Base-by-base conservation (phyloP, 1,140 invertebrate genomes). In the Danaus melanippus region DNA sequence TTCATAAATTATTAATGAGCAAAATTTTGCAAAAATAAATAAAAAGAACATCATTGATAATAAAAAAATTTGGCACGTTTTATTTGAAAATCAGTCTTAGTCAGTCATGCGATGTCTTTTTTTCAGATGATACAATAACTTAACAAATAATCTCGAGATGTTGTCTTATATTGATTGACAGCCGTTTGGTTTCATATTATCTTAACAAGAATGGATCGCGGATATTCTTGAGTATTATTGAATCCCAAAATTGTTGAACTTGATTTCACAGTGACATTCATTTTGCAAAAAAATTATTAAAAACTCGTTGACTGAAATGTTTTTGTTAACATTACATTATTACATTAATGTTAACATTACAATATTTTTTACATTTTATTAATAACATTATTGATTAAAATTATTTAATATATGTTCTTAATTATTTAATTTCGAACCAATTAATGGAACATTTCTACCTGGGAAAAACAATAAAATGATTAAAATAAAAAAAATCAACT, bases 161-260 rank as follows among this genome's bases (percentile, higher is more conserved):
- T 56, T 64, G 68, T 62, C 58, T 56, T 42, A 49, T 45, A 45
- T 11, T 71, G 66, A 71, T 15, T 63, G 71, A 64, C 69, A 71
- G 40, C 51, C 73, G 64, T 77, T 54, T 50, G 46, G 50, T 48
- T 67, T 53, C 17, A 53, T 47, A 69, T 68, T 72, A 52, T 49
- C 39, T 50, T 47, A 39, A 58, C 12, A 62, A 61, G 17, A 56
- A 56, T 55, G 51, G 50, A 17, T 46, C 46, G 42, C 42, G 42
- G 21, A 42, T 43, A 65, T 65, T 65, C 53, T 58, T 48, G 32
- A 42, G 39, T 46, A 21, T 53, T 42, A 51, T 62, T 66, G 56
- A 59, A 40, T 42, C 47, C 53, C 41, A 56, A 61, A 58, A 51
- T 51, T 57, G 57, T 50, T 58, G 56, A 62, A 59, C 54, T 61